Conservation (phyloP, 2,888 invertebrate genomes). For the Stenodema calcarata region DNA sequence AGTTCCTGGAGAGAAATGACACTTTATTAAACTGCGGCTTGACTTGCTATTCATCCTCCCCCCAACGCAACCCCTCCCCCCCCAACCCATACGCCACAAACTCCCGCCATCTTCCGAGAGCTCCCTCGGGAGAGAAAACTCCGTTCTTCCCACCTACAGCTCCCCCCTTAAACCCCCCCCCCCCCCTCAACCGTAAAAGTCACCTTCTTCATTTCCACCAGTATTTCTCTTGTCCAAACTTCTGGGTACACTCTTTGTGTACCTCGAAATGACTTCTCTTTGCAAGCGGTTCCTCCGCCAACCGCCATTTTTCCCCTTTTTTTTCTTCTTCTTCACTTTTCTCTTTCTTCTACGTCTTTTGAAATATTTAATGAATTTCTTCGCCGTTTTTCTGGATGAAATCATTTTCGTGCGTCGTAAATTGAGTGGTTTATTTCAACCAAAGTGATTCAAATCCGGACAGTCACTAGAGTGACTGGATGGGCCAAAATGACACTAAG, state of each 20-base stretch:
- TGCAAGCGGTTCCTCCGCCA: background rate
- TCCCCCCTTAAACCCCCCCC: background rate
- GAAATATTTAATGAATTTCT: background rate
- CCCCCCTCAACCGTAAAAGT: constrained; percentile 1
- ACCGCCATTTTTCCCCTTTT: background rate
- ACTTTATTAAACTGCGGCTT: constrained; percentile 45
- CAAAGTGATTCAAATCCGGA: background rate
- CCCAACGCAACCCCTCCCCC: background rate
- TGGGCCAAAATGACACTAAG: too few relatives aligned
- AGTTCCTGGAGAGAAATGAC: constrained; percentile 40
- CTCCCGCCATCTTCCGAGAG: background rate
- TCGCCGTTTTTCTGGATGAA: background rate
- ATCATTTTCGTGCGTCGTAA: background rate
- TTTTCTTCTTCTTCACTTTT: background rate
- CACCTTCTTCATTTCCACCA: constrained; percentile 12
- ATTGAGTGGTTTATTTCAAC: background rate
- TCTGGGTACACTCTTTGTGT: background rate
- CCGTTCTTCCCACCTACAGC: constrained; percentile 16
- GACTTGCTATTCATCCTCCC: constrained; percentile 44
- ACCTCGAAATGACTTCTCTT: constrained; percentile 2
- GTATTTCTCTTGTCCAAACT: constrained; percentile 30
- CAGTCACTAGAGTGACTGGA: too few relatives aligned
- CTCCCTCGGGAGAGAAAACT: background rate
- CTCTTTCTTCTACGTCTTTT: background rate
- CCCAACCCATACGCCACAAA: too few relatives aligned